Evolutionary conservation across 2,888 invertebrate species (phyloP), one percentile per base, ranked within the genome.

Genomic region (Cosmia trapezina): DNA sequence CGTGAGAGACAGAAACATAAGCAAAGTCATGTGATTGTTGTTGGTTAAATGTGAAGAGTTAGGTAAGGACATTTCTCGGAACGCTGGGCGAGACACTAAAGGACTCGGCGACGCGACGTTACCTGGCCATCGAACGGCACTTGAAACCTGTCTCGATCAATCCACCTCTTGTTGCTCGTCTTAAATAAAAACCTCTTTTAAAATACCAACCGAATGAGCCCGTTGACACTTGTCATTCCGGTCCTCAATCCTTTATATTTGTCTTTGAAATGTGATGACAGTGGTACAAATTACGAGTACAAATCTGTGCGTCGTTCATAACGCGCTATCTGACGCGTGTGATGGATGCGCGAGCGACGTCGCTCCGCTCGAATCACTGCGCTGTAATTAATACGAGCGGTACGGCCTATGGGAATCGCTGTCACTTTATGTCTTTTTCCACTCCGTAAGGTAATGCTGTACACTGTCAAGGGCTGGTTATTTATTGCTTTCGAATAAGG

Each of bases 241-340:
- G 93, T 91, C 91, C 93, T 94, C 96, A 93, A 96, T 95, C 93
- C 95, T 96, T 96, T 96, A 96, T 96, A 95, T 96, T 96, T 96
- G 96, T 96, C 96, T 96, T 96, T 96, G 95, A 96, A 96, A 96
- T 96, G 96, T 96, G 96, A 96, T 96, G 96, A 96, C 96, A 96
- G 95, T 95, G 93, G 94, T 96, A 96, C 96, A 96, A 96, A 96
- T 96, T 95, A 96, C 94, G 94, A 93, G 88, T 94, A 96, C 96
- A 96, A 95, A 96, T 95, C 95, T 95, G 94, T 94, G 91, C 91
- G 94, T 94, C 94, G 94, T 95, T 93, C 95, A 94, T 95, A 95
- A 94, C 91, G 93, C 91, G 93, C 92, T 95, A 95, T 96, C 95
- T 95, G 90, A 91, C 90, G 89, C 90, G 85, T 76, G 93, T 96